These are phyloP conservation scores for Hylyphantes graminicola DNA, from an alignment of 1,140 invertebrate genomes.

Conservation along the genomic window DNA sequence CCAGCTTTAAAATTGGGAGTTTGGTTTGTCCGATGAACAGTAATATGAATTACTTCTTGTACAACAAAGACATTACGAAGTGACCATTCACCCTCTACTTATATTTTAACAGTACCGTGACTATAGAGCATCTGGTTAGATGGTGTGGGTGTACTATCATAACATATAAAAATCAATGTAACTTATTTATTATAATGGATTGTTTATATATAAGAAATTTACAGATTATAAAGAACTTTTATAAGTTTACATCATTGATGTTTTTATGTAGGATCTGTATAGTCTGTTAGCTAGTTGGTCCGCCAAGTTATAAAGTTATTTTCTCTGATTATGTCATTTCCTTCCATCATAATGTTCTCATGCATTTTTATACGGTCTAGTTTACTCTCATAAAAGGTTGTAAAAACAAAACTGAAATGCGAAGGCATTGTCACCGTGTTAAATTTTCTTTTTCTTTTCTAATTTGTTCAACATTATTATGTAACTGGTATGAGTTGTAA, in stretches of 20 bases:
- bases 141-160: slow-evolving; percentile 39
- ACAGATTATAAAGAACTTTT: slow-evolving; percentile 36
- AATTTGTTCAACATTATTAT: background rate
- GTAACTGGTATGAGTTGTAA: slow-evolving; percentile 8
- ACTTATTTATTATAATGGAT: slow-evolving; percentile 35
- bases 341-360: slow-evolving; percentile 13
- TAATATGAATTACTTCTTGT: background rate
- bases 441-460: slow-evolving; percentile 11
- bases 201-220: slow-evolving; percentile 31
- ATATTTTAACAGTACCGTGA: slow-evolving; percentile 21
- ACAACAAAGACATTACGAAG: background rate
- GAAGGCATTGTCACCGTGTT: slow-evolving; percentile 37
- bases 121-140: slow-evolving; percentile 9
- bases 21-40: background rate
- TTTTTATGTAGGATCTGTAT: slow-evolving; percentile 23
- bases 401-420: slow-evolving; percentile 33
- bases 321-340: background rate
- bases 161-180: slow-evolving; percentile 36
- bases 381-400: slow-evolving; percentile 22
- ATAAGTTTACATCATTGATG: background rate
- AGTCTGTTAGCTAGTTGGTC: slow-evolving; percentile 40
- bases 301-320: slow-evolving; percentile 27
- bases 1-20: background rate
- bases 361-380: slow-evolving; percentile 21
- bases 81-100: slow-evolving; percentile 11